phyloP scores from a whole-genome alignment of 2,797 vertebrate species.

The Neostethus bicornis region DNA sequence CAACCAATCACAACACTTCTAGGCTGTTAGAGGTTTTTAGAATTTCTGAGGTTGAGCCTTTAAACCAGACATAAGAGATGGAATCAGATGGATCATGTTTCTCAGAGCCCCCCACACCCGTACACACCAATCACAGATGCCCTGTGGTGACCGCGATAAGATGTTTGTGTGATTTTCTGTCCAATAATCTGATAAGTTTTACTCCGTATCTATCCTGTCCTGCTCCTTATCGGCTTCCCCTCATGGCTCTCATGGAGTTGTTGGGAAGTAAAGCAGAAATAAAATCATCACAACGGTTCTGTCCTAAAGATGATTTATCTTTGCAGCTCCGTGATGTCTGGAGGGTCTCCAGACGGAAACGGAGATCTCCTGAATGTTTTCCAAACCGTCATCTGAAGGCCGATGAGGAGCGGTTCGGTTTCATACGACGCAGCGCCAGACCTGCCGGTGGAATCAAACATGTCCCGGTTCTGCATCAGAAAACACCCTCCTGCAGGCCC shows the following conservation, averaged over 20 bases:
- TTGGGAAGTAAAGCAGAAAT: no score
- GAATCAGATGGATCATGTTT: no score
- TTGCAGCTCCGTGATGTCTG: not conserved
- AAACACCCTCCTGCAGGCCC: not conserved
- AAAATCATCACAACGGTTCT: not conserved
- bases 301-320: not conserved
- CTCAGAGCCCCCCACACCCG: no score
- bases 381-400: not conserved
- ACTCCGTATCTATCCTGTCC: conserved; percentile 22
- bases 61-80: no score
- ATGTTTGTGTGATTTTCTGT: conserved; percentile 27
- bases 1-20: no score
- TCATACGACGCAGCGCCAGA: not conserved
- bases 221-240: no score
- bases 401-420: conserved; percentile 1
- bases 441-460: conserved; percentile 15
- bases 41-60: no score
- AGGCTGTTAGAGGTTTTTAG: no score
- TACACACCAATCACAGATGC: not conserved
- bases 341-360: not conserved
- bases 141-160: conserved; percentile 54
- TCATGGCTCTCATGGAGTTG: no score
- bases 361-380: not conserved
- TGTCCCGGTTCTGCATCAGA: conserved; percentile 1
- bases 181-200: conserved; percentile 33